phyloP scores from a whole-genome alignment of 2,797 vertebrate genomes.

The Phalanger gymnotis region DNA sequence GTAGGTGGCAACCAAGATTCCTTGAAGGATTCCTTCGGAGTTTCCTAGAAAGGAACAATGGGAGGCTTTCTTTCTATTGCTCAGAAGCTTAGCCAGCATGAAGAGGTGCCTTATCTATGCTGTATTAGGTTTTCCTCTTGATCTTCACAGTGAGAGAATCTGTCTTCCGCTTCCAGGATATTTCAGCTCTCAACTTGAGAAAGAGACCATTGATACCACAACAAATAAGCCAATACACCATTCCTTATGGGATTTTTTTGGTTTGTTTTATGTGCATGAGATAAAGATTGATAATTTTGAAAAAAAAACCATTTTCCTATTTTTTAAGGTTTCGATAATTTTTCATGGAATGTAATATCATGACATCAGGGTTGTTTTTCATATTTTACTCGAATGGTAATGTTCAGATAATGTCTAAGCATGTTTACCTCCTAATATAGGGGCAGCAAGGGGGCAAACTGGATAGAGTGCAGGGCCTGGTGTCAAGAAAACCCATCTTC shows the following conservation, averaged over 20 bases:
- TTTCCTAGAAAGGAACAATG: constrained; percentile 30
- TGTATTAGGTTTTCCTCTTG: not conserved
- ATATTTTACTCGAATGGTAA: constrained; percentile 42
- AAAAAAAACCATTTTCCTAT: constrained; percentile 44
- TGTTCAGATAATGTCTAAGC: not conserved
- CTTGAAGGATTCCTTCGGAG: not conserved
- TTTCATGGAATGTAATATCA: constrained; percentile 22
- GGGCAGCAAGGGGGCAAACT: not conserved
- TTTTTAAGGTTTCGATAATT: constrained; percentile 50
- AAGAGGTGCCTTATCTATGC: not conserved
- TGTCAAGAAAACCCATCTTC: not conserved
- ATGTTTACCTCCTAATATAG: not conserved
- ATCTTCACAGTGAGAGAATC: not conserved
- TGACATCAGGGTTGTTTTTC: constrained; percentile 32
- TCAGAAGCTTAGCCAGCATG: not conserved
- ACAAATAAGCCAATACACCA: not conserved
- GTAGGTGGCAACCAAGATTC: not conserved
- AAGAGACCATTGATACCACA: not conserved
- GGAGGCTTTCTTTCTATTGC: not conserved
- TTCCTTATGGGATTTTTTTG: not conserved
- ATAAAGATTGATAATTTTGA: constrained; percentile 17
- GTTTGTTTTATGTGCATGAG: not conserved
- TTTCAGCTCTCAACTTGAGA: not conserved
- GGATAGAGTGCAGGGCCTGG: not conserved
- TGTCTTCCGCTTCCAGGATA: not conserved